Evolutionary conservation across 2,888 invertebrate genomes (phyloP).

Genomic region (Theretra japonica): DNA sequence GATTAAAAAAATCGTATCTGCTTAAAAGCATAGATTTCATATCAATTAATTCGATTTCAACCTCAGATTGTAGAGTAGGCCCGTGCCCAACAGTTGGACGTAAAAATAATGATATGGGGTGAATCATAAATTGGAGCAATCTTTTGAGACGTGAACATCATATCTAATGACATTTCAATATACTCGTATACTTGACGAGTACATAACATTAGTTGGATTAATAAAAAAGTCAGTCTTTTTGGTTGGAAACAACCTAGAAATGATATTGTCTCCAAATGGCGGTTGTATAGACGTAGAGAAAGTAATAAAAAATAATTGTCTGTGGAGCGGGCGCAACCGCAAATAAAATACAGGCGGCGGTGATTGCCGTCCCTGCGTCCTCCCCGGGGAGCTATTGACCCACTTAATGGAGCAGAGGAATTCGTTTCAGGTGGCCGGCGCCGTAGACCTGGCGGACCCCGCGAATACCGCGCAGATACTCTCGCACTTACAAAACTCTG

Average conservation of each 20-base stretch:
- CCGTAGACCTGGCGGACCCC: slow-evolving; percentile 72
- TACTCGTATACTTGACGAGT: too few species aligned
- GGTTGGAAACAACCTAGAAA: background rate
- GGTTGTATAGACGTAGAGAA: slow-evolving; percentile 17
- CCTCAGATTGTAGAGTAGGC: too few species aligned
- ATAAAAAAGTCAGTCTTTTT: background rate
- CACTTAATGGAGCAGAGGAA: slow-evolving; percentile 60
- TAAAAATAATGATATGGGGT: background rate
- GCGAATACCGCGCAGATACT: slow-evolving; percentile 71
- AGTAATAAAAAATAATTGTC: slow-evolving; percentile 28
- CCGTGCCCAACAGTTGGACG: too few species aligned
- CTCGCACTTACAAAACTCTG: slow-evolving; percentile 70
- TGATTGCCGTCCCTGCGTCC: slow-evolving; percentile 42
- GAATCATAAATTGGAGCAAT: too few species aligned
- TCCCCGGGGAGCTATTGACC: slow-evolving; percentile 68
- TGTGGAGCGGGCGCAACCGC: slow-evolving; percentile 24
- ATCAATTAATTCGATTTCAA: background rate
- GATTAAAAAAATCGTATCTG: too few species aligned
- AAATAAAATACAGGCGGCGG: slow-evolving; percentile 40
- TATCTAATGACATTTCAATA: too few species aligned
- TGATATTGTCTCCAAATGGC: slow-evolving; percentile 22
- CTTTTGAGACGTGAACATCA: too few species aligned
- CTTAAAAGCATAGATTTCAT: too few species aligned
- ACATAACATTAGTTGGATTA: background rate
- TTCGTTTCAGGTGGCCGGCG: slow-evolving; percentile 73